A percentile compares a stretch with the other conserved stretches of the same genome.
phyloP scores from a whole-genome alignment of 2,113 vertebrate genomes.

The Pyrgilauda ruficollis region DNA sequence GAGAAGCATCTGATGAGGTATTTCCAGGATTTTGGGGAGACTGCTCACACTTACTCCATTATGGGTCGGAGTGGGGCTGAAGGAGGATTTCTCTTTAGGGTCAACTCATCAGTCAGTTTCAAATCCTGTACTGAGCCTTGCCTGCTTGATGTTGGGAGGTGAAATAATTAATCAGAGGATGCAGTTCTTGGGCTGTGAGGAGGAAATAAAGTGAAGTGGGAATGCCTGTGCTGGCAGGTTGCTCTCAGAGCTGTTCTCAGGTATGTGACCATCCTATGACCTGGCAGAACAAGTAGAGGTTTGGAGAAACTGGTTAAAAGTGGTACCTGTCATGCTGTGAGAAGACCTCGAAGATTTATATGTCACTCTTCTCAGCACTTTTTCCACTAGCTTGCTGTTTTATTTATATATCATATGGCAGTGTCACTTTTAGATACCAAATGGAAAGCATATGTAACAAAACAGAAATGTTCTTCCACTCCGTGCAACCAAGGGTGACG shows the following conservation, averaged over 20 bases:
- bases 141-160: neutral
- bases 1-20: neutral
- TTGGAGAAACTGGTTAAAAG: neutral
- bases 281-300: rapidly evolving
- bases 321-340: neutral
- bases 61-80: neutral
- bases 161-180: neutral
- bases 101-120: neutral
- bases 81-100: neutral
- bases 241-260: neutral
- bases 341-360: neutral
- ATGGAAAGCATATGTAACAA: conserved; percentile 65
- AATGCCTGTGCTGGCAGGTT: neutral
- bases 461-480: conserved; percentile 26
- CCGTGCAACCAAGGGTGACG: neutral
- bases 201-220: neutral
- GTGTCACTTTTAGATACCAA: conserved; percentile 58
- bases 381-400: conserved; percentile 13
- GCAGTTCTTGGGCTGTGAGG: neutral
- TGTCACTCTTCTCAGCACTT: neutral
- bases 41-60: neutral
- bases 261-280: neutral
- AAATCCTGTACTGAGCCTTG: neutral
- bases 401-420: conserved; percentile 17
- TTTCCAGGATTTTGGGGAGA: neutral